Base-by-base conservation (phyloP, 2,888 invertebrate species). In the Cheilosia vernalis region DNA sequence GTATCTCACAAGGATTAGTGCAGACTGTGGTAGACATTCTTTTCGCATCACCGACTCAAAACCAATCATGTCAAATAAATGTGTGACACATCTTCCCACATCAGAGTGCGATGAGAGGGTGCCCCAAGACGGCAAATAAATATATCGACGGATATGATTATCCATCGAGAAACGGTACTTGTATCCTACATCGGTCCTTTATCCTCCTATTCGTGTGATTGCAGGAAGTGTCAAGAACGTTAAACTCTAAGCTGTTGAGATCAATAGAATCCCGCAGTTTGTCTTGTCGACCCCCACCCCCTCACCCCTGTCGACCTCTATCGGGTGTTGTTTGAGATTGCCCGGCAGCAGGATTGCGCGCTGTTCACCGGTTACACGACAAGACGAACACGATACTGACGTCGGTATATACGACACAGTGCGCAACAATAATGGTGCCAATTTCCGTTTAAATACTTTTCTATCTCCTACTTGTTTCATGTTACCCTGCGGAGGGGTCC, bases 401-500 rank as follows among this genome's bases (percentile, higher is more conserved):
- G 53, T 60, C 67, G 44, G 44, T 44, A 82, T 2, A 21, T 1
- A 21, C 73, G 70, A 86, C 77, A 86, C 86, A 82, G 77, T 78
- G 80, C 82, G 78, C 86, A 82, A 82, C 82, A 82, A 81, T 86
- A 86, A 86, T 86, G 82, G 86, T 86, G 86, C 86, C 86, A 86
- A 86, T 86, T 86, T 86, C 86, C 86, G 86, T 82, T 82, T 86
- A 82, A 86, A 82, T 86, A 86, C 82, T 82, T 82, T 86, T 85
- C 84, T 77, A 80, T 81, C 76, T 73, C 55, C 80, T 76, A 47
- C 77, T 85, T 81, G 74, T 80, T 76, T 77, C 81, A 67, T 37
- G 24, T 19, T 6, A 10, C 10, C 64, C 27, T 7, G 9, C n/a
- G 24, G 47, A 15, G 30, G 40, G 30, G 70, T 56, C 85, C 85